phyloP scores from a whole-genome alignment of 2,888 invertebrate genomes.

The Eristalinus sepulchralis region DNA sequence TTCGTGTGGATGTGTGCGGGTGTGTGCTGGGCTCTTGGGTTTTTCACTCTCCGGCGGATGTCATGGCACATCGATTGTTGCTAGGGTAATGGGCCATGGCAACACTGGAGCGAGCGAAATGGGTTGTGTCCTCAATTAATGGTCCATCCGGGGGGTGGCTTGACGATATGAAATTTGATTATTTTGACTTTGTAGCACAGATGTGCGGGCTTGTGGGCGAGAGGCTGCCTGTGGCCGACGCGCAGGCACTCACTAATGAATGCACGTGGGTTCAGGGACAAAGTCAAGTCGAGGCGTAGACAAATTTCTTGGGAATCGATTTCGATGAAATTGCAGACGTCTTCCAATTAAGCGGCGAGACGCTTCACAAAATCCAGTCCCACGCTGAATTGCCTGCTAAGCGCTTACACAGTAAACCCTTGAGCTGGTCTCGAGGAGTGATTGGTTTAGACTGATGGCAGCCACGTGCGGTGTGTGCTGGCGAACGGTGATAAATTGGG shows the following conservation, averaged over 20 bases:
- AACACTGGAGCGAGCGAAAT: constrained; percentile 10
- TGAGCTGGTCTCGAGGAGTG: neutral
- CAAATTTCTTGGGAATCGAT: neutral
- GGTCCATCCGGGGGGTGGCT: neutral
- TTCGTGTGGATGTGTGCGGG: constrained; percentile 1
- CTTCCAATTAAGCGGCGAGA: neutral
- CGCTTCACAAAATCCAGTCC: neutral
- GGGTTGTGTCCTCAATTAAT: neutral
- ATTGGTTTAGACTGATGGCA: neutral
- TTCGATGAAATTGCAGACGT: neutral
- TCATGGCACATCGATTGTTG: constrained; percentile 57
- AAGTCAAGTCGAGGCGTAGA: neutral
- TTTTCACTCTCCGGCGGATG: neutral
- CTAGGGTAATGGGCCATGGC: constrained; percentile 63
- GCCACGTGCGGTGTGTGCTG: too few species aligned
- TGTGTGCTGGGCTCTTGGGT: neutral
- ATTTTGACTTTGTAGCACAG: constrained; percentile 33
- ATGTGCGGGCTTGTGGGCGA: neutral
- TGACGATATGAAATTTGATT: constrained; percentile 32
- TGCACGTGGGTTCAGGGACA: neutral
- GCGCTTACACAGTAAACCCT: neutral
- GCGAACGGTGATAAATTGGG: too few species aligned
- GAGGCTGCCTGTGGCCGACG: neutral
- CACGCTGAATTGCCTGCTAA: neutral
- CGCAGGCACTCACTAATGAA: neutral